phyloP scores from a whole-genome alignment of 2,113 vertebrate genomes.

The Entelurus aequoreus region DNA sequence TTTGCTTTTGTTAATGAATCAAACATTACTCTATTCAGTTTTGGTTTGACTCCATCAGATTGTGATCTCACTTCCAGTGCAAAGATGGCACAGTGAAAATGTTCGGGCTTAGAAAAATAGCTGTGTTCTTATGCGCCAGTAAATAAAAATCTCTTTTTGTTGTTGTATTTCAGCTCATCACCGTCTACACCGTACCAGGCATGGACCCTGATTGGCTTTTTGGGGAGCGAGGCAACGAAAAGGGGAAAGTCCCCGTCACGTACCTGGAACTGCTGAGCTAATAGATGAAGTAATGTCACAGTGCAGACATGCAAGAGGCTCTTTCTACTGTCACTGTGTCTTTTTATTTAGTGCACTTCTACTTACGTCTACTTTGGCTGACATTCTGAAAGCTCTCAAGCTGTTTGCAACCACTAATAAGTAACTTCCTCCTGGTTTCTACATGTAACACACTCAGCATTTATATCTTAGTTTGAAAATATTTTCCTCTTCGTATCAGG shows the following conservation, averaged over 20 bases:
- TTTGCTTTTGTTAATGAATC: too few relatives aligned
- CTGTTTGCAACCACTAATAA: too few relatives aligned
- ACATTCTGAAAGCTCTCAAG: too few relatives aligned
- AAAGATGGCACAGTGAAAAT: too few relatives aligned
- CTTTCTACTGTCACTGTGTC: background rate
- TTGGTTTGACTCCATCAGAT: too few relatives aligned
- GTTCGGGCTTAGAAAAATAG: too few relatives aligned
- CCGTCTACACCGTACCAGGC: constrained; percentile 89
- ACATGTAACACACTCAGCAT: too few relatives aligned
- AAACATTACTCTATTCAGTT: too few relatives aligned
- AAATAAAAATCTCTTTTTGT: background rate
- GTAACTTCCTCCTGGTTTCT: too few relatives aligned
- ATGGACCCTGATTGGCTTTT: constrained; percentile 98
- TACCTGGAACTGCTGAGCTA: constrained; percentile 97
- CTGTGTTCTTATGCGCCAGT: too few relatives aligned
- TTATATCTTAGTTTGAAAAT: too few relatives aligned
- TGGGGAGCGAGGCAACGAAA: constrained; percentile 91
- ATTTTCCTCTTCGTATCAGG: background rate
- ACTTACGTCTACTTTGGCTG: background rate
- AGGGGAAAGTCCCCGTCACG: constrained; percentile 96
- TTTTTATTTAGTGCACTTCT: constrained; percentile 7
- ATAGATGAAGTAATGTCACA: constrained; percentile 15
- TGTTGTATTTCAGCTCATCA: constrained; percentile 79
- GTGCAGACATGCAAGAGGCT: background rate
- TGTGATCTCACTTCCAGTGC: too few relatives aligned